These are phyloP conservation scores for Atopsyche davidsoni DNA, from an alignment of 1,140 invertebrate species.

Conservation along the genomic window DNA sequence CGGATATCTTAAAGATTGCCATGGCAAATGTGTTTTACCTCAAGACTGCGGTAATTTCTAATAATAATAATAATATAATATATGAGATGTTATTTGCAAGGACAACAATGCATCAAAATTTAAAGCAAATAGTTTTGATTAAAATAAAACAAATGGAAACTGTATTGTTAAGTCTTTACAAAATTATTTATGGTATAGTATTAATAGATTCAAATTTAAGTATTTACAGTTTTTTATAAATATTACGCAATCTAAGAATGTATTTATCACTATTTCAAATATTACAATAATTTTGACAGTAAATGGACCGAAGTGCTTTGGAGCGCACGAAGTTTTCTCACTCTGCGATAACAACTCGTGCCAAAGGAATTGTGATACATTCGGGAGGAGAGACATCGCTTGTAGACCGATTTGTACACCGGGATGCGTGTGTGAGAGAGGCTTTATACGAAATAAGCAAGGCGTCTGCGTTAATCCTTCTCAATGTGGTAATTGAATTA, in stretches of 20 bases:
- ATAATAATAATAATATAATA: no score
- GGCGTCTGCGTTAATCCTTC: constrained; percentile 8
- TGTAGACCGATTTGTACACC: constrained; percentile 3
- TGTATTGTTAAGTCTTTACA: no score
- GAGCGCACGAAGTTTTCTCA: constrained; percentile 10
- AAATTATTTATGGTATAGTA: no score
- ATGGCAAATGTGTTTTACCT: neutral
- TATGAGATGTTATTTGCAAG: no score
- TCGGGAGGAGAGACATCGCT: neutral
- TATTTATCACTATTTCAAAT: no score
- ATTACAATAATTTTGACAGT: neutral
- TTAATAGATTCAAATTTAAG: neutral
- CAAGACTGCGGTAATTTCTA: neutral
- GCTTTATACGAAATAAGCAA: constrained; percentile 8
- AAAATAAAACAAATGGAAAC: no score
- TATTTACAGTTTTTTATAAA: no score
- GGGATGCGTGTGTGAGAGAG: constrained; percentile 10
- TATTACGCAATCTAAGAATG: no score
- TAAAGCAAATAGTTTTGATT: no score
- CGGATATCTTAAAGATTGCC: neutral
- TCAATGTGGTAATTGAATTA: no score
- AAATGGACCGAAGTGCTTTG: neutral
- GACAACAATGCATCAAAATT: no score
- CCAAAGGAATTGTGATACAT: constrained; percentile 13
- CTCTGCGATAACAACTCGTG: constrained; percentile 11